Evolutionary conservation across 2,797 vertebrate genomes (phyloP), one percentile per base, ranked within the genome.

Genomic region (Cirrhinus mrigala): DNA sequence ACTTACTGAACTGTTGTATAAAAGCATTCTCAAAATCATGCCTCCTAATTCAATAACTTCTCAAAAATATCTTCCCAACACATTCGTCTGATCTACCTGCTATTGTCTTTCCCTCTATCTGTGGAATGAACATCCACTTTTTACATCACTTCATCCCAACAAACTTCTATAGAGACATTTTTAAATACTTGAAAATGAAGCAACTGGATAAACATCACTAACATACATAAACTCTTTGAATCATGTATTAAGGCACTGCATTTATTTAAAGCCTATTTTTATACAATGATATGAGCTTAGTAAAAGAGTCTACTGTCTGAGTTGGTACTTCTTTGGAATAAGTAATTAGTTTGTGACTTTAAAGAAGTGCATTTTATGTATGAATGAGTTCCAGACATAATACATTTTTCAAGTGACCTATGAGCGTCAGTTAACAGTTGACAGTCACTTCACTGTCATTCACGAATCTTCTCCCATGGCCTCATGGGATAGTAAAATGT

Each of bases 221-320:
- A 33, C n/a, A 46, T 27, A 29, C 16, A 66, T 27, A 0, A 22
- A 22, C 18, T 48, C 11, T 33, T 22, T 62, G 5, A 79, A 60
- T 40, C 44, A 8, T 46, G 2, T 62, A 29, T 18, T 14, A 40
- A 64, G 10, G 9, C 7, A 44, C 22, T 48, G 22, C 46, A 16
- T 33, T 48, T 66, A 14, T 14, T 79, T 10, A 54, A 81, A 64
- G 40, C 18, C n/a, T 1, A 64, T 79, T 64, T 48, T 27, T 40
- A 24, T 52, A n/a, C 50, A 69, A n/a, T 74, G n/a, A 24, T 54
- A 40, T 74, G 22, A 40, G 62, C 46, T 79, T 82, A 40, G 33
- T 16, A 56, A 69, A 33, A 10, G 20, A 27, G n/a, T 37, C 44
- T 46, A 46, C 44, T 44, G 37, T 40, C 58, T 62, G 12, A 62